Conservation (phyloP, 2,888 invertebrate genomes). For the Papilio gigon region DNA sequence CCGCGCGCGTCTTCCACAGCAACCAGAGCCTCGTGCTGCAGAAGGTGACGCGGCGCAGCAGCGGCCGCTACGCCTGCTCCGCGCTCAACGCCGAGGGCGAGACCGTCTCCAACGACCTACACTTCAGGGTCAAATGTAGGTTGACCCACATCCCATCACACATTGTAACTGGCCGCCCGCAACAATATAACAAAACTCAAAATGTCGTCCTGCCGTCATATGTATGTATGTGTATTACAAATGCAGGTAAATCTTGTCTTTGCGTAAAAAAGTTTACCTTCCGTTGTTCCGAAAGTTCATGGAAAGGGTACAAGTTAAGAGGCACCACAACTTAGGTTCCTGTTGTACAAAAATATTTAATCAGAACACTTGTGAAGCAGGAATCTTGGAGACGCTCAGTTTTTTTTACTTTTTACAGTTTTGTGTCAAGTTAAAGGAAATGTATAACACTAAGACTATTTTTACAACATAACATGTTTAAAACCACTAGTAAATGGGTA, state of each 20-base stretch:
- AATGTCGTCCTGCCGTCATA: too few species aligned
- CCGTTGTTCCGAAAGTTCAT: too few species aligned
- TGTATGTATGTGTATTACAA: too few species aligned
- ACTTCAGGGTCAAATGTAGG: conserved; percentile 94
- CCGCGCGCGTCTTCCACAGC: conserved; percentile 93
- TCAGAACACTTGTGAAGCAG: background rate
- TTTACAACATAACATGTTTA: background rate
- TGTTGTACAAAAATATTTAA: background rate
- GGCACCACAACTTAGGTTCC: too few species aligned
- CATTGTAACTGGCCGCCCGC: too few species aligned
- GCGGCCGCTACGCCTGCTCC: conserved; percentile 93
- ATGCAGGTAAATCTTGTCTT: too few species aligned
- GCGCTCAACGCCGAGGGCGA: conserved; percentile 94
- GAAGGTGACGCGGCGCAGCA: conserved; percentile 92
- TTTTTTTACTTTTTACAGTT: background rate
- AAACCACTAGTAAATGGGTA: too few species aligned
- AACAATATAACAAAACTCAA: too few species aligned
- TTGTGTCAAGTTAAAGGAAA: background rate
- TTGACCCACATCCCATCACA: too few species aligned
- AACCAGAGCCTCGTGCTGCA: conserved; percentile 96
- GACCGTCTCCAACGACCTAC: conserved; percentile 92
- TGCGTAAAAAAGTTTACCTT: too few species aligned
- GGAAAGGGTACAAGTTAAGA: too few species aligned
- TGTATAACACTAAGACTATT: background rate
- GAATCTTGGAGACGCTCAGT: background rate